Base-by-base conservation (phyloP, 2,888 invertebrate species). In the Hoplodrina blanda region DNA sequence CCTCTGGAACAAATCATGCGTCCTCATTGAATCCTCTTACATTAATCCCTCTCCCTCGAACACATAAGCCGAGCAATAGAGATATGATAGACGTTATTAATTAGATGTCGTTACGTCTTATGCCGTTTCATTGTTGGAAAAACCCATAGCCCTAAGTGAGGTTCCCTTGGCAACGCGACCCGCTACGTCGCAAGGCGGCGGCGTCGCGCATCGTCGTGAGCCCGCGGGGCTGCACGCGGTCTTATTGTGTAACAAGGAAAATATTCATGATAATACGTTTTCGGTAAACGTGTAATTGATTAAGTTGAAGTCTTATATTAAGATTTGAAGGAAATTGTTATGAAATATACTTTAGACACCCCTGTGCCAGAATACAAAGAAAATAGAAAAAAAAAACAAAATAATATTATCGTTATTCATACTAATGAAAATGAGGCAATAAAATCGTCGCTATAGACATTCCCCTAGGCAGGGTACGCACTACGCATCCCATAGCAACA, bases 61-160 rank as follows among this genome's bases (percentile, higher is more conserved):
- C 89, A 87, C 87, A 91, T 92, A 92, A 92, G 92, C 91, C 92
- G 87, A 89, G 93, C 93, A 94, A 95, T 94, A 91, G 93, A 95
- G 94, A 95, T 95, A 95, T 95, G 93, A 95, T 94, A 94, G 93
- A 94, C 91, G 93, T 94, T 95, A 96, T 96, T 96, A 95, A 96
- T 95, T 95, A 95, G 93, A 93, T 93, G 92, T 94, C 95, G 91
- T 95, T 95, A 93, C 92, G 89, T 95, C 94, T 94, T 94, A 91
- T 93, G 93, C 92, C 91, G 83, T 94, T 93, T 94, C 95, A 94
- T 94, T 95, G 94, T 94, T 89, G 91, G 92, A 92, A 92, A 93
- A 91, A 83, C 90, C 89, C 90, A 88, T 88, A 86, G 90, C 88
- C 89, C 88, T 86, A 87, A 87, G 89, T 83, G 73, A 85, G 84